Evolutionary conservation across 2,888 invertebrate genomes (phyloP).

Genomic region (Euplagia quadripunctaria): DNA sequence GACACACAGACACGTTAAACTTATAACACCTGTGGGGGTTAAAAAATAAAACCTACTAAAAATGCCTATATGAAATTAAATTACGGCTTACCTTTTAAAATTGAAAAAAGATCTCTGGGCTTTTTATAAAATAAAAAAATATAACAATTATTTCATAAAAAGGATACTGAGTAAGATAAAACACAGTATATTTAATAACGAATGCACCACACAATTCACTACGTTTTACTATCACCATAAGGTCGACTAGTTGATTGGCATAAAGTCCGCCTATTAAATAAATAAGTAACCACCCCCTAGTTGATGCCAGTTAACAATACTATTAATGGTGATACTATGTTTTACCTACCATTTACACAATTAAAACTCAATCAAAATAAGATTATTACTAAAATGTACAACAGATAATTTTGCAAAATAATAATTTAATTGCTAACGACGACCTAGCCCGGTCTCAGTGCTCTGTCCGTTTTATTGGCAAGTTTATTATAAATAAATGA

Average conservation of each 20-base stretch:
- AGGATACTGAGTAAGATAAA: not conserved
- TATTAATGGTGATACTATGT: too few relatives aligned
- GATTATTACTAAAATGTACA: not conserved
- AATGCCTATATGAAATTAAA: too few relatives aligned
- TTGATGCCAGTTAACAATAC: not conserved
- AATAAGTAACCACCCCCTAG: not conserved
- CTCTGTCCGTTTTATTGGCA: slow-evolving; percentile 30
- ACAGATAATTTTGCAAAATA: slow-evolving; percentile 15
- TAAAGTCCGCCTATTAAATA: not conserved
- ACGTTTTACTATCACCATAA: not conserved
- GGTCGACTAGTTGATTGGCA: not conserved
- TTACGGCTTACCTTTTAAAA: too few relatives aligned
- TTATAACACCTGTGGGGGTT: too few relatives aligned
- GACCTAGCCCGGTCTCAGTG: slow-evolving; percentile 10
- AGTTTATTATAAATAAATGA: slow-evolving; percentile 52
- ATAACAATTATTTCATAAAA: not conserved
- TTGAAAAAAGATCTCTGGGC: too few relatives aligned
- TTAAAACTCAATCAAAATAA: too few relatives aligned
- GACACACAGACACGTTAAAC: too few relatives aligned
- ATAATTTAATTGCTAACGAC: slow-evolving; percentile 32
- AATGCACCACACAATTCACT: not conserved
- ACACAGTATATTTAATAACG: not conserved
- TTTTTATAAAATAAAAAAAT: not conserved
- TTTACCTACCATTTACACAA: too few relatives aligned
- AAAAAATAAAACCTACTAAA: too few relatives aligned